Conservation (phyloP, 2,888 invertebrate species). For the Nemotelus nigrinus region DNA sequence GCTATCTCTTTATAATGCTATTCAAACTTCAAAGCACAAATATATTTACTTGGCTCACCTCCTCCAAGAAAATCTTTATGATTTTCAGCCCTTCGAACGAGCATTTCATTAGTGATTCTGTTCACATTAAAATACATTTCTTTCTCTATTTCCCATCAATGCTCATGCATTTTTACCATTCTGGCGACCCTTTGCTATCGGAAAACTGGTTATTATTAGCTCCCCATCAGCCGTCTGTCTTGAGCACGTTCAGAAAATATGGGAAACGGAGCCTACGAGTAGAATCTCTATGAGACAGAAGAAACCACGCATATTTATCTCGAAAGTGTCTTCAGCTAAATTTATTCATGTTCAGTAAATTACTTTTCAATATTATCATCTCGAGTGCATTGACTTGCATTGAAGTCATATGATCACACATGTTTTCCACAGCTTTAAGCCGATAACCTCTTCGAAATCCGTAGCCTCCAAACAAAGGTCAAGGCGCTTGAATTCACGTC, state of each 20-base stretch:
- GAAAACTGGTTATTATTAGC: slow-evolving; percentile 14
- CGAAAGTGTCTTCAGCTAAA: slow-evolving; percentile 6
- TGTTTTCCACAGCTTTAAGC: slow-evolving; percentile 20
- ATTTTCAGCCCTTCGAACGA: too few species aligned
- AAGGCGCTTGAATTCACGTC: slow-evolving; percentile 23
- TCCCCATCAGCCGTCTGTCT: not conserved
- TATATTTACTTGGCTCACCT: too few species aligned
- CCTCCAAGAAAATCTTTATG: too few species aligned
- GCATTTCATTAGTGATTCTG: too few species aligned
- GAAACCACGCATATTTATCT: slow-evolving; percentile 13
- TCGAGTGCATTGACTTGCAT: slow-evolving; percentile 26
- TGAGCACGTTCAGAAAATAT: too few species aligned
- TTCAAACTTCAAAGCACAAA: too few species aligned
- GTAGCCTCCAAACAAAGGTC: slow-evolving; percentile 21
- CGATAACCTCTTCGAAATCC: slow-evolving; percentile 30
- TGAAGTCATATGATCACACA: slow-evolving; percentile 14
- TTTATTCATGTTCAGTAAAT: slow-evolving; percentile 17
- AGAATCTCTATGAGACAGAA: not conserved
- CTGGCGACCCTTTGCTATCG: too few species aligned
- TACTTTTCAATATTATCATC: slow-evolving; percentile 31
- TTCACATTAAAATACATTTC: too few species aligned
- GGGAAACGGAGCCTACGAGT: too few species aligned
- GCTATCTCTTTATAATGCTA: too few species aligned
- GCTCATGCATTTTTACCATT: too few species aligned
- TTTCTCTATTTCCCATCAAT: too few species aligned